Conservation (phyloP, 2,888 invertebrate species). For the Dexiosoma caninum region DNA sequence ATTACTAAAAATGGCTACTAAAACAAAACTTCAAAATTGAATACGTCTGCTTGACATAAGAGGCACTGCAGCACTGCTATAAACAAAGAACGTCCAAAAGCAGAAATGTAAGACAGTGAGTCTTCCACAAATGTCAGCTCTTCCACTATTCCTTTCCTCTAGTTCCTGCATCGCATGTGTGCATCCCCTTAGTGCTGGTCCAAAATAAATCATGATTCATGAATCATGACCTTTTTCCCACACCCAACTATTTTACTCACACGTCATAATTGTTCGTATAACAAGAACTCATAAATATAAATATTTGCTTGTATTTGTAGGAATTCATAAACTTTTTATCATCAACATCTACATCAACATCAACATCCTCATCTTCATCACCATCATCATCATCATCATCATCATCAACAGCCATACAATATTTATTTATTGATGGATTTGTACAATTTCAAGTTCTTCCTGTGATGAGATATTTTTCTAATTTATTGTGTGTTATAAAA, state of each 20-base stretch:
- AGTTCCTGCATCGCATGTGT: no score
- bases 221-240: background rate
- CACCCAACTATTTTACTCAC: background rate
- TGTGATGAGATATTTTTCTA: conserved; percentile 2
- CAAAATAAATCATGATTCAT: no score
- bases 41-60: no score
- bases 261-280: background rate
- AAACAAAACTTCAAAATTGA: no score
- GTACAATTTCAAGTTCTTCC: conserved; percentile 36
- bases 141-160: no score
- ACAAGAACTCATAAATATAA: background rate
- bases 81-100: no score
- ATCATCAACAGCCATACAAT: conserved; percentile 23
- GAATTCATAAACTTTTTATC: background rate
- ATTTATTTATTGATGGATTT: conserved; percentile 26
- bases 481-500: conserved; percentile 44
- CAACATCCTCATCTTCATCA: background rate
- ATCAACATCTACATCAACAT: background rate
- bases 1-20: no score
- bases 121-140: no score
- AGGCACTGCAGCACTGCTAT: no score
- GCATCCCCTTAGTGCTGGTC: no score
- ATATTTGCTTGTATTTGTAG: background rate
- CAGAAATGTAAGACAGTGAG: no score
- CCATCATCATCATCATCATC: background rate